These are phyloP conservation scores for Echinometra lucunter DNA, from an alignment of 53 echinoderm and acorn worm genomes.

Conservation along the genomic window DNA sequence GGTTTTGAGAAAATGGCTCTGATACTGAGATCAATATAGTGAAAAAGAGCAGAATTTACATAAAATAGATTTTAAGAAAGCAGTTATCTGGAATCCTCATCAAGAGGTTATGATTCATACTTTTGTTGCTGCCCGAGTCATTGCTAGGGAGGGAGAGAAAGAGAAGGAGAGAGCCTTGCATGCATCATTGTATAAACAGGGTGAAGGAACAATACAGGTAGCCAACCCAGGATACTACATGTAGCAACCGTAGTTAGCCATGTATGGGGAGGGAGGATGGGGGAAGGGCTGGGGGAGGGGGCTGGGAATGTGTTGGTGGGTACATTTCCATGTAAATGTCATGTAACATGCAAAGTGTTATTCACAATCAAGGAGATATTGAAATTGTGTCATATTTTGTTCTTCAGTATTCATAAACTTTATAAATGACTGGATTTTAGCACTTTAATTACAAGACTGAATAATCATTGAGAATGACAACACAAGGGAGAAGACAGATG, in stretches of 20 bases:
- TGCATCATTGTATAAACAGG: background rate
- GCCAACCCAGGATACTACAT: no score
- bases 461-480: no score
- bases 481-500: no score
- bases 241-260: background rate
- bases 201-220: background rate
- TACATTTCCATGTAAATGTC: no score
- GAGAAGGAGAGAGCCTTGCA: background rate
- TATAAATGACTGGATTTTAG: no score
- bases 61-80: background rate
- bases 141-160: background rate
- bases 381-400: no score
- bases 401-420: no score
- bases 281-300: background rate
- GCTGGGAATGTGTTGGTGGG: no score
- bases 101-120: slow-evolving; percentile 48
- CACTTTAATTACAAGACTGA: no score
- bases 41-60: background rate
- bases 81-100: slow-evolving; percentile 37
- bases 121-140: background rate
- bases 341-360: background rate
- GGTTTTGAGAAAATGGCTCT: background rate
- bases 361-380: no score
- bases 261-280: background rate
- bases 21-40: no score